These are phyloP conservation scores for Pterostichus niger DNA, from an alignment of 2,888 invertebrate species.

Conservation along the genomic window DNA sequence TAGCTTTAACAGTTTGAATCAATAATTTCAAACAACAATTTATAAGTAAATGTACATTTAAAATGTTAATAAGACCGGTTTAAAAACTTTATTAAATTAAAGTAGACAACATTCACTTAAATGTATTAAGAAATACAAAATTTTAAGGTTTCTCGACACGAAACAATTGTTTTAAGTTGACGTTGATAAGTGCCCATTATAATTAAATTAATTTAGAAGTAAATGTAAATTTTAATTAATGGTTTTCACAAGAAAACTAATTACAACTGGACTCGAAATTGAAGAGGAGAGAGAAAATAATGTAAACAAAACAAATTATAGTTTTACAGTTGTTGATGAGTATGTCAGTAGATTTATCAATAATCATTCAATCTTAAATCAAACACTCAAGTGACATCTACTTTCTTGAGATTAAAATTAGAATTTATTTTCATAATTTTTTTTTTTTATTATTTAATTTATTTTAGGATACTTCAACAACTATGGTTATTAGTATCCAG, in stretches of 20 bases:
- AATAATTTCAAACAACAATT: too few species aligned
- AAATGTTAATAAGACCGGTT: neutral
- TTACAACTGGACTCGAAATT: neutral
- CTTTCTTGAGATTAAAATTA: too few species aligned
- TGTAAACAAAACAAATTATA: conserved; percentile 21
- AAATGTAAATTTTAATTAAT: conserved; percentile 31
- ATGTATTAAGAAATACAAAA: neutral
- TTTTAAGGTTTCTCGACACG: conserved; percentile 25
- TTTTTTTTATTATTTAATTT: too few species aligned
- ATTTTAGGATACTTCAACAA: too few species aligned
- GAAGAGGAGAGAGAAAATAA: conserved; percentile 14
- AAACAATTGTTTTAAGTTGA: conserved; percentile 20
- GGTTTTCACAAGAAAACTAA: conserved; percentile 34
- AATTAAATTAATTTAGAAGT: conserved; percentile 29
- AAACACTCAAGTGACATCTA: too few species aligned
- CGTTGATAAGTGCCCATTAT: conserved; percentile 23
- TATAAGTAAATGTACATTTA: neutral
- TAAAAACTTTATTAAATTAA: neutral
- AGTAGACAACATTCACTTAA: neutral
- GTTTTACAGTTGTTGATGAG: neutral
- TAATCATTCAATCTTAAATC: too few species aligned
- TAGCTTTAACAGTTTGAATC: too few species aligned
- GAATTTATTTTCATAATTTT: too few species aligned
- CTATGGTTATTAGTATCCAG: too few species aligned
- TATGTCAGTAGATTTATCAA: neutral